phyloP scores from a whole-genome alignment of 2,797 vertebrate genomes.

The Clarias laeviceps region DNA sequence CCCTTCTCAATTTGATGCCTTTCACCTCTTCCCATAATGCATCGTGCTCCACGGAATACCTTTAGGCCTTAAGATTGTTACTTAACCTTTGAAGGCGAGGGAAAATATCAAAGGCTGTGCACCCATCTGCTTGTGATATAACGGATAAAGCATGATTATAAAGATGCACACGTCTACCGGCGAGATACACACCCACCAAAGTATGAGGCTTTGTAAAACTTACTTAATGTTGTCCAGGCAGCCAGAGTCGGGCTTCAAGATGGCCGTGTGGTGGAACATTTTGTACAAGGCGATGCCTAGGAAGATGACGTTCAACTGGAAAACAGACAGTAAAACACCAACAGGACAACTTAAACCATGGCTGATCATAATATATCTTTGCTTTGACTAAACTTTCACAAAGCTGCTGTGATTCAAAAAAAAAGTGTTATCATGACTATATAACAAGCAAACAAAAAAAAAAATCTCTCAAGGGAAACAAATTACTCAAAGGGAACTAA shows the following conservation, averaged over 20 bases:
- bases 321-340: background rate
- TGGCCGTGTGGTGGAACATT: conserved; percentile 99
- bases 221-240: conserved; percentile 99
- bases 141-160: conserved; percentile 2
- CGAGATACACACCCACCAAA: background rate
- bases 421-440: background rate
- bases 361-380: background rate
- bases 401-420: background rate
- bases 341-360: background rate
- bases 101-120: conserved; percentile 24
- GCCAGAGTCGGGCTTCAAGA: conserved; percentile 96
- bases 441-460: background rate
- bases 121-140: conserved; percentile 1
- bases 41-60: conserved; percentile 52
- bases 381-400: background rate
- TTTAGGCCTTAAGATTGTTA: conserved; percentile 59
- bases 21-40: conserved; percentile 59
- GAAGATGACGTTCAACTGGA: conserved; percentile 96
- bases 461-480: background rate
- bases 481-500: background rate
- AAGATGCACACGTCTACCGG: background rate
- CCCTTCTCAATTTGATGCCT: conserved; percentile 49
- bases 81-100: conserved; percentile 37
- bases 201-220: conserved; percentile 62
- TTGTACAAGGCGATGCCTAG: conserved; percentile 98